These are phyloP conservation scores for Agrochola lota DNA, from an alignment of 2,888 invertebrate species.

Conservation along the genomic window DNA sequence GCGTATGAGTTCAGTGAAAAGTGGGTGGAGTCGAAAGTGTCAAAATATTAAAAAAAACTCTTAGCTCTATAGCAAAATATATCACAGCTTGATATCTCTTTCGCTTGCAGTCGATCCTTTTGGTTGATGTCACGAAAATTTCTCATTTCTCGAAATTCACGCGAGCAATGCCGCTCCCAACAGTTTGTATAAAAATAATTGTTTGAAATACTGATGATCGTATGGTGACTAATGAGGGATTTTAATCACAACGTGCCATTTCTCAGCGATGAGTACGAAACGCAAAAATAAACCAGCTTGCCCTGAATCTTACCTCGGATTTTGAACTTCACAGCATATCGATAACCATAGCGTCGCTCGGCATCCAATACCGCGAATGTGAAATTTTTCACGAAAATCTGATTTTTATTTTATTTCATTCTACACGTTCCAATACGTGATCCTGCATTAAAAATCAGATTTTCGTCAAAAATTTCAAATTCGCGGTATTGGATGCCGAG, in stretches of 20 bases:
- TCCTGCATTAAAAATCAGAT: no score
- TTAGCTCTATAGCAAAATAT: not conserved
- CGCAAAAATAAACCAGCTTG: conserved; percentile 81
- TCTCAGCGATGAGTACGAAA: conserved; percentile 68
- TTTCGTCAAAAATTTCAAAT: no score
- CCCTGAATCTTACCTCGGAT: conserved; percentile 77
- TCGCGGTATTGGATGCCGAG: no score
- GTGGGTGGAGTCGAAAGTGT: no score
- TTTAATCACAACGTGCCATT: conserved; percentile 73
- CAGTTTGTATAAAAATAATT: conserved; percentile 42
- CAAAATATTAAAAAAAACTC: not conserved
- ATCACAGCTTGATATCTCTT: not conserved
- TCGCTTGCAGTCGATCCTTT: not conserved
- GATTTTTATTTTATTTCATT: no score
- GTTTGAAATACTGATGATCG: conserved; percentile 56
- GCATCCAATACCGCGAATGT: no score
- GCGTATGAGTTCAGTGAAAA: no score
- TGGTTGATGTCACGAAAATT: not conserved
- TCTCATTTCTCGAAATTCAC: conserved; percentile 4
- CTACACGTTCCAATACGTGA: no score
- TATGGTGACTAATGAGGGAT: conserved; percentile 80
- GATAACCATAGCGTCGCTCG: no score
- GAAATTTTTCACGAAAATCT: no score
- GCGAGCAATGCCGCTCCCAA: conserved; percentile 1
- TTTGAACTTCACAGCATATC: conserved; percentile 71